Base-by-base conservation (phyloP, 2,888 invertebrate genomes). In the Cancer borealis region DNA sequence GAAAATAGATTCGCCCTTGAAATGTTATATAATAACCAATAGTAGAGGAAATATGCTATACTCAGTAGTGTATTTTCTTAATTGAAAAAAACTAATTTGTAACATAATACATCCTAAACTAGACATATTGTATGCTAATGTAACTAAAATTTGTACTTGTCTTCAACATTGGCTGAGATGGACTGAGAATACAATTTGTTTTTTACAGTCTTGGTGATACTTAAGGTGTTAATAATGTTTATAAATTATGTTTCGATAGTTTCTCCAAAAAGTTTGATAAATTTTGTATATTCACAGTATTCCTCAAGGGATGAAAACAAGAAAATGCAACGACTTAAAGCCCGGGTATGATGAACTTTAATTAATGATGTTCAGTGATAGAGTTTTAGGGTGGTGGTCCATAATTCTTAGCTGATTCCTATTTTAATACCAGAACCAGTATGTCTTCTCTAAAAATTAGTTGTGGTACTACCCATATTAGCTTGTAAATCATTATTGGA, bases 241-340 rank as follows among this genome's bases (percentile, higher is more conserved):
- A 73, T 26, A 73, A 6, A 30, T 21, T 26, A 26, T 5, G 0
- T n/a, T 66, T 45, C 66, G 14, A 90, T 66, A 66, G 39, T 84
- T 84, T 84, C 39, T 5, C 84, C 30, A 3, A 14, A 14, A 84
- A 84, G 30, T 39, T 30, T 79, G 30, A 84, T 5, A n/a, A n/a
- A 46, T 73, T 17, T 91, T 73, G 46, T 91, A 73, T 91, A 46
- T 91, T 91, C 79, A 91, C 91, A 91, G 91, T 91, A 73, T 91
- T 91, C n/a, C 73, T 66, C 91, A 79, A 91, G 46, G 91, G 73
- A 91, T 73, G 91, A 45, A 45, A 60, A 46, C 45, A 79, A 73
- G 91, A 91, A 91, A 91, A 39, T 30, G n/a, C 79, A 46, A 79
- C 91, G 39, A 26, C 73, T 46, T n/a, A 91, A 73, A 73, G 21